Evolutionary conservation across 1,140 invertebrate species (phyloP).

Genomic region (Kradibia gibbosae): DNA sequence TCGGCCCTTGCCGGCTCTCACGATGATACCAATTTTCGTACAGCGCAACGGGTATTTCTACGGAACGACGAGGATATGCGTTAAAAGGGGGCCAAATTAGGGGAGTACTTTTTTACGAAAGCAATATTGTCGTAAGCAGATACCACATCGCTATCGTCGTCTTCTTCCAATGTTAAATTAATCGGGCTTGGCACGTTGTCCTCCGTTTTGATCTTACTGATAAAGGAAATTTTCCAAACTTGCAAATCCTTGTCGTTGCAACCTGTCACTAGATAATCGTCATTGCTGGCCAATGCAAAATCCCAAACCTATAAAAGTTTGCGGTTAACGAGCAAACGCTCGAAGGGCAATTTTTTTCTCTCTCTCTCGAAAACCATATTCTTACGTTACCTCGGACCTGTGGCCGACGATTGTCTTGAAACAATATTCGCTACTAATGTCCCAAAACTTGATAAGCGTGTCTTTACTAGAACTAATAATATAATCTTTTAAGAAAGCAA

Average conservation of each 20-base stretch:
- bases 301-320: slow-evolving; percentile 82
- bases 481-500: slow-evolving; percentile 83
- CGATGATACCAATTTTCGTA: slow-evolving; percentile 82
- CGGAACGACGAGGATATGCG: slow-evolving; percentile 10
- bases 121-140: neutral
- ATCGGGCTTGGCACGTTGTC: slow-evolving; percentile 71
- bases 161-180: slow-evolving; percentile 67
- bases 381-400: slow-evolving; percentile 77
- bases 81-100: too few relatives aligned
- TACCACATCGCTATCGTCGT: slow-evolving; percentile 75
- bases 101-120: neutral
- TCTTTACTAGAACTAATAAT: slow-evolving; percentile 94
- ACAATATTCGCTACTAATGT: slow-evolving; percentile 94
- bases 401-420: slow-evolving; percentile 93
- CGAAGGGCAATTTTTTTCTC: neutral
- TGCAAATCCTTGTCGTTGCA: slow-evolving; percentile 87
- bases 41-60: slow-evolving; percentile 79
- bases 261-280: slow-evolving; percentile 89
- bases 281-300: slow-evolving; percentile 84
- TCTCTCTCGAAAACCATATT: neutral
- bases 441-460: slow-evolving; percentile 97
- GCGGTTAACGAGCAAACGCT: neutral
- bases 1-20: slow-evolving; percentile 83
- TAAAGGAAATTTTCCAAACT: slow-evolving; percentile 81
- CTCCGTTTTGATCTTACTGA: slow-evolving; percentile 60